Conservation (phyloP, 2,888 invertebrate genomes). For the Orchestes rusci region DNA sequence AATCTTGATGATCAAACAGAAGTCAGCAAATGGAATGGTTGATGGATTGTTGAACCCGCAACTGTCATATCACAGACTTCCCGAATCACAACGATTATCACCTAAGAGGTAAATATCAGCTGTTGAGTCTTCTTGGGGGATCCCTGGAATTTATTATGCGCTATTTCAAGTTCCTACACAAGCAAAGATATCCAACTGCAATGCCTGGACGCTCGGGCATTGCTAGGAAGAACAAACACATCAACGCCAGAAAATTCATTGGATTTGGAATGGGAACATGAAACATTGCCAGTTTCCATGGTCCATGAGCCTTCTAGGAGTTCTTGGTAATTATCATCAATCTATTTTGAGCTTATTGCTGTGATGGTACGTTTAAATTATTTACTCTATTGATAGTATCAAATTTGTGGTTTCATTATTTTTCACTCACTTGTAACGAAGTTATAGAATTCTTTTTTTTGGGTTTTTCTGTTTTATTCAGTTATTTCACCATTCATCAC, state of each 20-base stretch:
- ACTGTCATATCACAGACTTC: constrained; percentile 40
- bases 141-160: too few relatives aligned
- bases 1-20: too few relatives aligned
- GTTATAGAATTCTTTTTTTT: too few relatives aligned
- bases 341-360: not conserved
- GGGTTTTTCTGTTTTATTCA: too few relatives aligned
- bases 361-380: too few relatives aligned
- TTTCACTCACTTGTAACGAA: too few relatives aligned
- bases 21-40: constrained; percentile 41
- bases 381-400: too few relatives aligned
- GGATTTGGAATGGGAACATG: constrained; percentile 67
- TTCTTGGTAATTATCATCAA: constrained; percentile 36
- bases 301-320: constrained; percentile 40
- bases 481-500: too few relatives aligned
- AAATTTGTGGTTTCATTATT: too few relatives aligned
- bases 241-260: constrained; percentile 53
- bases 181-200: constrained; percentile 53
- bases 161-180: constrained; percentile 28
- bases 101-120: constrained; percentile 36
- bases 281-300: constrained; percentile 43
- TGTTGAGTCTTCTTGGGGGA: too few relatives aligned
- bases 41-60: constrained; percentile 41
- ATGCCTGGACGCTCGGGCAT: constrained; percentile 51
- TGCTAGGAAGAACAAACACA: constrained; percentile 39
- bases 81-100: constrained; percentile 40